Evolutionary conservation across 2,797 vertebrate genomes (phyloP), one percentile per base, ranked within the genome.

Genomic region (Sparidentex hasta): DNA sequence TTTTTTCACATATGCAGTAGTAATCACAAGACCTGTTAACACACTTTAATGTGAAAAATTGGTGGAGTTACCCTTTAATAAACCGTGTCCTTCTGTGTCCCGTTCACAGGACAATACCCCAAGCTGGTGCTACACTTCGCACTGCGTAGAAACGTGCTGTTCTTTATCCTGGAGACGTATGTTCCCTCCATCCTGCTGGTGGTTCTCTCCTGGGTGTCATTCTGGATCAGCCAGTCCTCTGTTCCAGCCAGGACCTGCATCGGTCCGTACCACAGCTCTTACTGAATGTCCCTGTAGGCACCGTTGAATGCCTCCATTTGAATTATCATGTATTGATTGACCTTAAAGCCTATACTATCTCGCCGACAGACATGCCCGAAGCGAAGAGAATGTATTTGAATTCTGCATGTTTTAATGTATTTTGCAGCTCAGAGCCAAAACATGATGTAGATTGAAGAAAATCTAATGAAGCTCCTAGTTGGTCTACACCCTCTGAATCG

Each of bases 191-290:
- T 95, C 74, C 95, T 98, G 20, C 94, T 98, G 78, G 97, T 98
- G 74, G 96, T 97, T 33, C 96, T 98, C 44, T 98, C 97, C 74
- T 97, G 97, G 97, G 97, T 98, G 3, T 98, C 97, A 0, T 98
- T 98, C 92, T 98, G 97, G 97, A 98, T 98, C 92, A 97, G 97
- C 88, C 97, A 97, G 85, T 96, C 97, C 5, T 98, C 97, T 0
- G 97, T 98, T 33, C 97, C 97, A 29, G 97, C 97, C 50, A 94
- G 97, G 81, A 97, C 97, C 79, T 97, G 97, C 83, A 98, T 98
- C 76, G 97, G 97, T 98, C 88, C 74, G 92, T 85, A 29, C 13
- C 33, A 52, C 6, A 48, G 38, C 7, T 62, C 12, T 17, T 20
- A 27, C 14, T 59, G 21, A 6, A 13, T 59, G 44, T 25, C 7